Base-by-base conservation (phyloP, 2,113 vertebrate genomes). In the Oncorhynchus keta region DNA sequence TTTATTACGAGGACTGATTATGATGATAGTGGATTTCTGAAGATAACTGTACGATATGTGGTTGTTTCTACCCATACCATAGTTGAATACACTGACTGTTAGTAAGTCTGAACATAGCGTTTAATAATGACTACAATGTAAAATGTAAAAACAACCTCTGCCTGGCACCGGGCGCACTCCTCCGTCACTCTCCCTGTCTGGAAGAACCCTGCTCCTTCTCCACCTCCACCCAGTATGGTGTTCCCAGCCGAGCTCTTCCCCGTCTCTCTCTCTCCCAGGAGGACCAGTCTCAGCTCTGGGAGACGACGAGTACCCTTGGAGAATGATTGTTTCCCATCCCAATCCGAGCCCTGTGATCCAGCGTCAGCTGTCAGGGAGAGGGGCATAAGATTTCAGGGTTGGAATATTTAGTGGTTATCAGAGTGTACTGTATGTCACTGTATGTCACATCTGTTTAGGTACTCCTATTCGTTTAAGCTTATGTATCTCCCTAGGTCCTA, bases 231-330 rank as follows among this genome's bases (percentile, higher is more conserved):
- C 3, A 94, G 86, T 72, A 93, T 89, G 51, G 88, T 55, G 7
- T 92, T 92, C 12, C 89, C 92, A 0, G 91, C 90, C 2, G 89
- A 89, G 35, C 92, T 94, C 85, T 93, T 94, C 20, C 93, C 93
- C 0, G 92, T 92, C 79, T 94, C 93, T 1, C 92, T 86, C 84
- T 94, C 93, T 0, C 93, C 93, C 81, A 93, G 75, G 3, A 94
- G 88, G 70, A 93, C 77, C 59, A 94, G 81, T 6, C 93, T 68
- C 74, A 94, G 74, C 74, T 93, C 93, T 0, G 84, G 87, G 2
- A 94, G 83, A 68, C 86, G 90, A 0, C 87, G 81, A 1, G 86
- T 79, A 18, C 81, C 76, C 73, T 90, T 91, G 79, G 90, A 90
- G 88, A 92, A 91, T 0, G 89, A 83, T 22, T 80, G 88, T 6